phyloP scores from a whole-genome alignment of 2,888 invertebrate species.

The Megastigmus dorsalis region DNA sequence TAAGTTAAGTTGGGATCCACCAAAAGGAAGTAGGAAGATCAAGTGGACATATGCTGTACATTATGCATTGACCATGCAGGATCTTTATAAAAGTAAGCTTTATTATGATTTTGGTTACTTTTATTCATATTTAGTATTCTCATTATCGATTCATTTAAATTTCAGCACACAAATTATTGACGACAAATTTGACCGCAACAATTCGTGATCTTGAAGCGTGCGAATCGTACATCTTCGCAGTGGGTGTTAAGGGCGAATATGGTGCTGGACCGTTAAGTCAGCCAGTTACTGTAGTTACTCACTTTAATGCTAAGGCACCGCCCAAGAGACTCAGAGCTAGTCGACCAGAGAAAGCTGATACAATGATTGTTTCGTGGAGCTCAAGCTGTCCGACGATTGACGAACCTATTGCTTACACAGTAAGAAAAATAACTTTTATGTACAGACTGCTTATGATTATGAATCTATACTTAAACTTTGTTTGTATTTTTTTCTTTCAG shows the following conservation, averaged over 20 bases:
- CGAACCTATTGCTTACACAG: constrained; percentile 78
- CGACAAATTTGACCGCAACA: constrained; percentile 76
- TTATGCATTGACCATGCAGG: constrained; percentile 79
- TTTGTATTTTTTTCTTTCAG: constrained; percentile 67
- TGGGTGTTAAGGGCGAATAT: constrained; percentile 80
- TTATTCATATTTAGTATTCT: neutral
- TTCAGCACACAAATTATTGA: constrained; percentile 75
- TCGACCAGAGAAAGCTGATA: constrained; percentile 68
- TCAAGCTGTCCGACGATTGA: constrained; percentile 80
- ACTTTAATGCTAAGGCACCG: constrained; percentile 80
- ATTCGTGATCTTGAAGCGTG: constrained; percentile 83
- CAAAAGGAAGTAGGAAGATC: constrained; percentile 77
- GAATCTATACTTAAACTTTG: constrained; percentile 1
- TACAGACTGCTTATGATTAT: neutral
- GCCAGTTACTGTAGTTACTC: constrained; percentile 77
- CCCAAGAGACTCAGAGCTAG: constrained; percentile 80
- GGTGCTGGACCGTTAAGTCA: constrained; percentile 81
- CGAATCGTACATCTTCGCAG: constrained; percentile 83
- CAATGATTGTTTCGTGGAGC: constrained; percentile 82
- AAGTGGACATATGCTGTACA: constrained; percentile 83
- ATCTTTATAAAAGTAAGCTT: constrained; percentile 77
- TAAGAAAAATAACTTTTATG: constrained; percentile 70
- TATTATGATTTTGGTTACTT: neutral
- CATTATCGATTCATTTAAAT: neutral
- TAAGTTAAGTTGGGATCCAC: constrained; percentile 81